A percentile compares a stretch with the other conserved stretches of the same genome.
Evolutionary conservation across 2,888 invertebrate species (phyloP).

Genomic region (Dusona sp.): DNA sequence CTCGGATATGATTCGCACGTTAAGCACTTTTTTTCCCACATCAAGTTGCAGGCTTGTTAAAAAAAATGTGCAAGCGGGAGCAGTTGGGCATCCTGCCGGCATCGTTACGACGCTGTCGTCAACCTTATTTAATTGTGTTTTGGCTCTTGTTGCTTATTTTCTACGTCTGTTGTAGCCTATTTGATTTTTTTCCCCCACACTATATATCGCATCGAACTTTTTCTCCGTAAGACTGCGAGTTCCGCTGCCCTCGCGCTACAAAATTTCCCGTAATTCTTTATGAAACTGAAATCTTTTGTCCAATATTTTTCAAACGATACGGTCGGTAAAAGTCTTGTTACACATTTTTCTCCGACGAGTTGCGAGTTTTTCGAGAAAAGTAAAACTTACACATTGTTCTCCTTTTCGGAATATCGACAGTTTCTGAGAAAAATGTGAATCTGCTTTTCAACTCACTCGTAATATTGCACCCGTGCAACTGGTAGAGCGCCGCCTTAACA

Average conservation of each 20-base stretch:
- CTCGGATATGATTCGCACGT: conserved; percentile 87
- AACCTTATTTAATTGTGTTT: conserved; percentile 75
- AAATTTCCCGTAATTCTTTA: too few species aligned
- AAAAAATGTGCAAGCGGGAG: conserved; percentile 78
- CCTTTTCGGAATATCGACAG: neutral
- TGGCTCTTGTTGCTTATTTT: conserved; percentile 59
- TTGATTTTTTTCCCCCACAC: neutral
- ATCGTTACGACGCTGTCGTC: conserved; percentile 69
- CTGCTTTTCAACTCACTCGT: neutral
- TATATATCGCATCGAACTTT: conserved; percentile 37
- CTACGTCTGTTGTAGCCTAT: conserved; percentile 55
- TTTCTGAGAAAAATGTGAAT: neutral
- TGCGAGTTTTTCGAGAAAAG: too few species aligned
- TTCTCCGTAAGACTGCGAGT: conserved; percentile 28
- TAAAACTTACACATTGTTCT: too few species aligned
- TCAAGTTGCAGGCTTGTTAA: conserved; percentile 87
- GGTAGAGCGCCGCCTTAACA: neutral
- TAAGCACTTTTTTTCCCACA: conserved; percentile 73
- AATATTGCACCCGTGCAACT: neutral
- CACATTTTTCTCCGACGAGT: neutral
- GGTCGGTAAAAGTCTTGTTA: neutral
- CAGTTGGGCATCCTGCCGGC: conserved; percentile 73
- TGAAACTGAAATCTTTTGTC: too few species aligned
- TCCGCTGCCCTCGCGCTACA: neutral
- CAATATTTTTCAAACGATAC: too few species aligned